Evolutionary conservation across 92 coral and sea anemone species (phyloP), one percentile per base, ranked within the genome.

Genomic region (Porites cylindrica): DNA sequence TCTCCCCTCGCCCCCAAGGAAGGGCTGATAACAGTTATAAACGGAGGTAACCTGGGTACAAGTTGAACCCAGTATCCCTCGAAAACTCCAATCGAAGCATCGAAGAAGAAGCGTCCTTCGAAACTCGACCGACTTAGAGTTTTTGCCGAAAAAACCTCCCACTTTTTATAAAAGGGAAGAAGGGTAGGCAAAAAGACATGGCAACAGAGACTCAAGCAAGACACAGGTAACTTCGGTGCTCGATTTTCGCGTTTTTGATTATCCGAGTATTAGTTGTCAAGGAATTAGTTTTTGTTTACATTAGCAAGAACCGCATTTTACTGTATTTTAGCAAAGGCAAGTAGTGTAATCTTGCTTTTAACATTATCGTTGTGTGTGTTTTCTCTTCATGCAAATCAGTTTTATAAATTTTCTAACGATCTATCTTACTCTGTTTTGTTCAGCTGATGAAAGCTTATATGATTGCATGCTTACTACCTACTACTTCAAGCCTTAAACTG

Each of bases 201-300:
- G 20, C 80, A 17, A 83, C 87, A 16, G 74, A 51, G 7, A 83
- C 72, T 63, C 52, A 74, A 51, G 23, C 87, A 4, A 29, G 86
- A 20, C 80, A 63, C 62, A 83, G 87, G 87, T 83, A 83, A 38
- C 13, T 52, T 47, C 10, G 24, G 26, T 19, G 7, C 24, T 52
- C 19, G 7, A 21, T 73, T 53, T n/a, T 1, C 16, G 11, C 13
- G 5, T 18, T 12, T 21, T 63, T 23, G 38, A 1, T 19, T 6
- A 2, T 38, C 17, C n/a, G 61, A 29, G 51, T 19, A 3, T 74
- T 18, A 3, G 79, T 73, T 73, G 87, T 65, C 80, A 61, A 83
- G 87, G 53, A 29, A 23, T 74, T 51, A 19, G 16, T 53, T 75
- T 24, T 51, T 73, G 74, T 83, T 72, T 75, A 73, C 16, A 56